Percentiles rank a stretch among this genome's conserved stretches.
Conservation (phyloP, 2,888 invertebrate genomes). For the Meandrusa payeni region DNA sequence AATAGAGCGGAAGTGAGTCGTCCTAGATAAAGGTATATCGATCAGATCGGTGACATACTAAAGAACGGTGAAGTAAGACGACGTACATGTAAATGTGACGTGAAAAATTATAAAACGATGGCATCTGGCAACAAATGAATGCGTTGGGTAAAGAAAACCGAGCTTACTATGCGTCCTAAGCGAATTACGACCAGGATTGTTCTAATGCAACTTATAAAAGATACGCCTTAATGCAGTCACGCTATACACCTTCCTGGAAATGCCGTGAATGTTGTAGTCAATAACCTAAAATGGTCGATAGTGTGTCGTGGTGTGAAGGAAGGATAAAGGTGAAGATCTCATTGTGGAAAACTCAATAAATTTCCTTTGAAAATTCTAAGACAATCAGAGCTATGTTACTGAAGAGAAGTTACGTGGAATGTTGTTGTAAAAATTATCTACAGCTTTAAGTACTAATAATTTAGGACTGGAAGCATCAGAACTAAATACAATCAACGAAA, state of each 20-base stretch:
- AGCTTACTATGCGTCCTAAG: background rate
- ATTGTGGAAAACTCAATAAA: no score
- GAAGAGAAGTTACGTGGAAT: background rate
- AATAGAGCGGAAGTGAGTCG: no score
- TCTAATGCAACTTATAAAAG: background rate
- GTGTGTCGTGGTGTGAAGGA: slow-evolving; percentile 64
- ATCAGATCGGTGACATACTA: no score
- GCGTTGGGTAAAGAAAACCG: background rate
- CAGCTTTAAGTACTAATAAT: background rate
- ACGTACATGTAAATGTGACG: no score
- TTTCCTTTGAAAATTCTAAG: no score
- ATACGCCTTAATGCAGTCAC: no score
- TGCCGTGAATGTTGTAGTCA: no score
- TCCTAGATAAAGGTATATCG: no score
- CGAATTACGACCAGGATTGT: background rate
- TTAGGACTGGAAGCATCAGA: background rate
- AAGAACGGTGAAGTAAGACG: no score
- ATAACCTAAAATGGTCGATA: background rate
- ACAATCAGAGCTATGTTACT: background rate
- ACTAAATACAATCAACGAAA: background rate
- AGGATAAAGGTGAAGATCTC: no score
- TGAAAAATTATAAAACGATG: background rate
- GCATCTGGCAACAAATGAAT: background rate
- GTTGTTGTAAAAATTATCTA: background rate
- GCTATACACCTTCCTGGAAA: no score